phyloP scores from a whole-genome alignment of 2,113 vertebrate species.

The Mesitornis unicolor region DNA sequence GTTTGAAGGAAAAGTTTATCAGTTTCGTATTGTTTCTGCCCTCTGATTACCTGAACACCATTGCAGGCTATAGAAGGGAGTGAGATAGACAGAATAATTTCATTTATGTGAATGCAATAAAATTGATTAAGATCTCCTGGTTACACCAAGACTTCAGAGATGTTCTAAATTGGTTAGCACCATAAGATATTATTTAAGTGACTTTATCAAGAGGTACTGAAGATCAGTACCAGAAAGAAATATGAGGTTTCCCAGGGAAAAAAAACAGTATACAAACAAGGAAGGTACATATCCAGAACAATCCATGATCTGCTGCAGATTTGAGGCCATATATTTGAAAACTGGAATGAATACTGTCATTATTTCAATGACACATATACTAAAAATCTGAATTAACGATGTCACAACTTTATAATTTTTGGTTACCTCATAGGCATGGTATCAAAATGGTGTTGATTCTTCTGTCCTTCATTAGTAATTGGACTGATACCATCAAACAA shows the following conservation, averaged over 20 bases:
- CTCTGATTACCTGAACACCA: background rate
- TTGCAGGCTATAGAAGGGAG: background rate
- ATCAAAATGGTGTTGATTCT: background rate
- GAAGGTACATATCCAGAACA: background rate
- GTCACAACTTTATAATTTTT: background rate
- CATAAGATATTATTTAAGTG: background rate
- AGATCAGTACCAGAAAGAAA: background rate
- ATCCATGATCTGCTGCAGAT: fast-evolving
- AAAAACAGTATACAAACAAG: background rate
- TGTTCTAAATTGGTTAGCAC: background rate
- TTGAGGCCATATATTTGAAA: background rate
- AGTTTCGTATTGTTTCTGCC: background rate
- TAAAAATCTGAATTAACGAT: background rate
- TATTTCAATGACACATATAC: background rate
- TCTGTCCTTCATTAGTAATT: background rate
- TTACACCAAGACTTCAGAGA: background rate
- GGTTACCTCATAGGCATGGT: background rate
- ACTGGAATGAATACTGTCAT: background rate
- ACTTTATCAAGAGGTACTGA: background rate
- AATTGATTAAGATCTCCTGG: background rate
- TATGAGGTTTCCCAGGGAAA: background rate
- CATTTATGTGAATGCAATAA: background rate
- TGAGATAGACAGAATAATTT: background rate
- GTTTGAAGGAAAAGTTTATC: background rate
- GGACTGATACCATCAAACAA: background rate